phyloP scores from a whole-genome alignment of 30 jellyfish, hydroid and myxozoan genomes.

The Hydractinia echinata region DNA sequence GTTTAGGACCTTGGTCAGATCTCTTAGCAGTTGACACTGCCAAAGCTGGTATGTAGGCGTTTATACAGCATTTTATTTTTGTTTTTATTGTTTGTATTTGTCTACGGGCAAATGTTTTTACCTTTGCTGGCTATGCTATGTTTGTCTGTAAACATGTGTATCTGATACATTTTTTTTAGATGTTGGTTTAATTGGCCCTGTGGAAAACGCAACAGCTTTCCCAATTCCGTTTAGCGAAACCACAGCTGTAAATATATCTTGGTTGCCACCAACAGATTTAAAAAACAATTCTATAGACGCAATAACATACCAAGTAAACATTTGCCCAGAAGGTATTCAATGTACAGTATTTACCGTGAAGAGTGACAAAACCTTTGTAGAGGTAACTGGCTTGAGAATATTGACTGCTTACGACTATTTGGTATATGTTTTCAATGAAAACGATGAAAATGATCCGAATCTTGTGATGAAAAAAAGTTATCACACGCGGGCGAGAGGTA shows the following conservation, averaged over 20 bases:
- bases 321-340: not conserved
- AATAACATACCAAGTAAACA: not conserved
- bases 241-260: slow-evolving; percentile 3
- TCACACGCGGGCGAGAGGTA: not conserved
- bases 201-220: not conserved
- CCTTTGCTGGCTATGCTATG: no score
- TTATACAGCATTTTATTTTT: not conserved
- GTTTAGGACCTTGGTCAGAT: not conserved
- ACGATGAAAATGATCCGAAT: not conserved
- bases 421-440: slow-evolving; percentile 4
- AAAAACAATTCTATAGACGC: not conserved
- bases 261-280: slow-evolving; percentile 17
- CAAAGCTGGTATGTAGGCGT: not conserved
- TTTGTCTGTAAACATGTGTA: no score
- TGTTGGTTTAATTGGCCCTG: slow-evolving; percentile 3
- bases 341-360: not conserved
- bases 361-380: not conserved
- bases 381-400: not conserved
- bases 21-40: not conserved
- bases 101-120: not conserved
- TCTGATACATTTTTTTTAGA: not conserved
- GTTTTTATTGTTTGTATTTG: not conserved
- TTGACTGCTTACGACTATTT: not conserved
- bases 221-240: slow-evolving; percentile 2
- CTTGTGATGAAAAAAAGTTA: not conserved